Base-by-base conservation (phyloP, 2,797 vertebrate species). In the Cichlasoma orientale region DNA sequence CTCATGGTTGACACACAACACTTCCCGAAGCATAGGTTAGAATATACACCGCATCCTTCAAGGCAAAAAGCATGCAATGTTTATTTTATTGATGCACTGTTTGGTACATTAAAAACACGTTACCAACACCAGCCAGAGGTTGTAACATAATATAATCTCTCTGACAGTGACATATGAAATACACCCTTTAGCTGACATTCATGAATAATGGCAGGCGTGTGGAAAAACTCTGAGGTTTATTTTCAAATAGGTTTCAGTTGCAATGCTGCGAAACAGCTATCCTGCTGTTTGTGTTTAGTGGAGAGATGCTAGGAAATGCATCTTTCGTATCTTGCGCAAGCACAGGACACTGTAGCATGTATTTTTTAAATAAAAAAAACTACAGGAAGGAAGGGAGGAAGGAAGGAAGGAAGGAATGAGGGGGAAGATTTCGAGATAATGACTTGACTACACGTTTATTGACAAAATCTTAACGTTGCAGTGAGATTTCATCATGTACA, bases 151-250 rank as follows among this genome's bases (percentile, higher is more conserved):
- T 88, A 89, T 90, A 91, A 92, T 94, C 87, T 90, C 83, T 74
- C 78, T 79, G 90, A 92, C 90, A 85, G 87, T 92, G 93, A 93
- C 91, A 84, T 86, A 90, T 90, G 88, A 88, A 91, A 93, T 89
- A 86, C 84, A 85, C 86, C 86, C 81, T 86, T 86, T 41, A 33
- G 88, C 88, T 92, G 94, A 93, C 89, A 75, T 78, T 92, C 86
- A 89, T 92, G 91, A 94, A 90, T 93, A 92, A 94, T 92, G 91
- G 90, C 88, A 88, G 83, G 91, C 88, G 88, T 87, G 87, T 86
- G 87, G 79, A 92, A 90, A 82, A 84, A 88, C 88, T 91, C 83
- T 66, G 84, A 89, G 88, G 82, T 90, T 82, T 89, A 80, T 91
- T 91, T 91, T 92, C 87, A 91, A 89, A 89, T 87, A 78, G 84